Conservation (phyloP, 2,888 invertebrate species). For the Agrochola litura region DNA sequence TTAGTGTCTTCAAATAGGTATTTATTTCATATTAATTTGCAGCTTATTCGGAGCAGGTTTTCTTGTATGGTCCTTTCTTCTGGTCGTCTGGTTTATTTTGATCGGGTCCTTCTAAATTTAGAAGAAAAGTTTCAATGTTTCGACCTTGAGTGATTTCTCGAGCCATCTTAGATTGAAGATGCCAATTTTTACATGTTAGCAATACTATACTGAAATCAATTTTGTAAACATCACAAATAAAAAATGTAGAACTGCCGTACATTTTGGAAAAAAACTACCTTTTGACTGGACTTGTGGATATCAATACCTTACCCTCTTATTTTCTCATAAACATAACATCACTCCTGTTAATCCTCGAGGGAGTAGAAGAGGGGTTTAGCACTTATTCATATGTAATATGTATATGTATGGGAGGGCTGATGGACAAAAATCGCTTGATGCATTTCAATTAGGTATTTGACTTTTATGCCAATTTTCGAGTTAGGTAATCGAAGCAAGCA, state of each 20-base stretch:
- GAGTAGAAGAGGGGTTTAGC: no score
- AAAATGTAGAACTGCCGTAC: neutral
- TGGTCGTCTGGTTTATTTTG: neutral
- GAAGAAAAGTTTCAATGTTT: neutral
- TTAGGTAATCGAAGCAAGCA: no score
- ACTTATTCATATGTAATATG: no score
- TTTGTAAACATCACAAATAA: neutral
- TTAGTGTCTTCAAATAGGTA: neutral
- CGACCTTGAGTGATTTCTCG: neutral
- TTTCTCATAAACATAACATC: no score
- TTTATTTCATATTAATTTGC: neutral
- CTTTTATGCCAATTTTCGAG: no score
- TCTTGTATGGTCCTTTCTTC: neutral
- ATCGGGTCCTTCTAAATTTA: neutral
- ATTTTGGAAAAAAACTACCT: no score
- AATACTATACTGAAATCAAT: neutral
- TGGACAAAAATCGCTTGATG: neutral
- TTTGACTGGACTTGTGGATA: no score
- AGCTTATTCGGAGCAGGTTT: neutral
- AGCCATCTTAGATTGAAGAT: slow-evolving; percentile 5
- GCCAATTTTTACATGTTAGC: neutral
- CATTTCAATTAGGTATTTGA: no score
- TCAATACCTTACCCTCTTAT: no score
- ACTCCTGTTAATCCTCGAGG: no score
- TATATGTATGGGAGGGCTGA: no score